Base-by-base conservation (phyloP, 2,888 invertebrate species). In the Stictocephala bisonia region DNA sequence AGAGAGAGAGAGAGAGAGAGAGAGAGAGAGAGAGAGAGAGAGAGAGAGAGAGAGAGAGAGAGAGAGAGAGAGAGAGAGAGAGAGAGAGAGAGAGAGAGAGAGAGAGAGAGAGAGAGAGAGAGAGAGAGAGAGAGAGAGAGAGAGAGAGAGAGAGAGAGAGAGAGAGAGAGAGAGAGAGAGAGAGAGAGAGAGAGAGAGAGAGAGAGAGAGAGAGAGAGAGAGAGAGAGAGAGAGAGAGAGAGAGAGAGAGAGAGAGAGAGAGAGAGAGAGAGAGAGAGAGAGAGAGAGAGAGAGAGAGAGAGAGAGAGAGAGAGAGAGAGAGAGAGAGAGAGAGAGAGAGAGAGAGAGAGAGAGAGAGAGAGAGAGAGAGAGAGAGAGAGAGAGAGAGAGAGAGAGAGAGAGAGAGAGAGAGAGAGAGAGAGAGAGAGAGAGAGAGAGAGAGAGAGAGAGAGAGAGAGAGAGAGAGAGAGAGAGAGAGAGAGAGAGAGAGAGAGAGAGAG, bases 181-280 rank as follows among this genome's bases (percentile, higher is more conserved):
- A 51, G 50, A 51, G 29, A 1, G 31, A 11, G 31, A 50, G 41
- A 26, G 53, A 26, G 15, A 18, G 18, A 22, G 50, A 29, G 31
- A 69, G 41, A 35, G 41, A 31, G 56, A 9, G 53, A 29, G 41
- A n/a, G 53, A 51, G 51, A 11, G 69, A 22, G 27, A 53, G 53
- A 50, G 31, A 27, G 27, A 24, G 53, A 26, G 69, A 15, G 22
- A 20, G 9, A 26, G 3, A 11, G 3, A 50, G 51, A 27, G 27
- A 24, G 13, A 3, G 15, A 18, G 1, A 11, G 24, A 29, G 18
- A 29, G 27, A 13, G 24, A 15, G 26, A 40, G 69, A 24, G 29
- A 20, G 69, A 51, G 3, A 51, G 69, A 26, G 31, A 24, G 51
- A 24, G 44, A 44, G 11, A 44, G 44, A 44, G 11, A 44, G 44